Evolutionary conservation across 1,140 invertebrate genomes (phyloP), one percentile per base, ranked within the genome.

Genomic region (Drepana arcuata): DNA sequence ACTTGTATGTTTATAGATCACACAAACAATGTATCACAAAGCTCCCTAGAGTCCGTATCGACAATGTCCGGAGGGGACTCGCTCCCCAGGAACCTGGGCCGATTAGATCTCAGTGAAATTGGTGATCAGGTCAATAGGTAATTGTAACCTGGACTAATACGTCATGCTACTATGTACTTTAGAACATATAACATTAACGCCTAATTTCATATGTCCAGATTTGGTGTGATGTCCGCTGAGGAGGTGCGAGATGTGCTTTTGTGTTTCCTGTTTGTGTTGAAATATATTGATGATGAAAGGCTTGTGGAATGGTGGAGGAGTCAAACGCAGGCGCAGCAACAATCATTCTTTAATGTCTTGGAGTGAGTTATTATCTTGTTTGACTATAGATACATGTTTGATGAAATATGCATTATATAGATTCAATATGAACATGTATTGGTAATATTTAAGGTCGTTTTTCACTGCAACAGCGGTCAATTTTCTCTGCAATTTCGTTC

Each of bases 291-390:
- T 15, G 93, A 96, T 66, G 93, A 95, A 48, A 90, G 94, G 53
- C 85, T 97, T n/a, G 88, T 96, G 10, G 89, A 90, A 5, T 97
- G 94, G 93, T 97, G 95, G 92, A 91, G 91, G 53, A 93, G 93
- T 32, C 93, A 91, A 50, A 88, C 88, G 2, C 89, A 92, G 41
- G 84, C 85, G 40, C 92, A 95, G 49, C 86, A 93, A 16, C 80
- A 93, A 9, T 88, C 89, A 28, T 94, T 95, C 74, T 95, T 95
- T 61, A 88, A 89, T 34, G 82, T 94, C 26, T 80, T 95, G 33
- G 92, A 94, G 91, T 93, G 80, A 90, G 90, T 84, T 34, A 18
- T 7, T 40, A 28, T 10, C 2, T 0, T n/a, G n/a, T n/a, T n/a
- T n/a, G n/a, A n/a, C n/a, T n/a, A n/a, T n/a, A n/a, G n/a, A n/a